These are phyloP conservation scores for Trichomalopsis sarcophagae DNA, from an alignment of 1,140 invertebrate species.

Conservation along the genomic window DNA sequence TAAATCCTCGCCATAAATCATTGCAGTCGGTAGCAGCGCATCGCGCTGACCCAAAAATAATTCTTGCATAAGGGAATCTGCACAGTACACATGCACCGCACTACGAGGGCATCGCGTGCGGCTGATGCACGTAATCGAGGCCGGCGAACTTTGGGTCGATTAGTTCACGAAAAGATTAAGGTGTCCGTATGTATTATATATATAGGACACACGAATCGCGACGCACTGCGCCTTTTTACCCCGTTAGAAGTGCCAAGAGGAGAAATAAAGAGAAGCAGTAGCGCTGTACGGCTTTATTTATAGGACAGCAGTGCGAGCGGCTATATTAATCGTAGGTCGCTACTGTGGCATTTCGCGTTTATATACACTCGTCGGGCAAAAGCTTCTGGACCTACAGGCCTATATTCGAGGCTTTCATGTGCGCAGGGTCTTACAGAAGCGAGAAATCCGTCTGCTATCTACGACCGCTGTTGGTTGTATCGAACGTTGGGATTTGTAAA, in stretches of 20 bases:
- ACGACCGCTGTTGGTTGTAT: too few species aligned
- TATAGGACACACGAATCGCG: not conserved
- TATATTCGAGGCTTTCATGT: not conserved
- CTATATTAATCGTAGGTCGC: slow-evolving; percentile 30
- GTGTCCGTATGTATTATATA: not conserved
- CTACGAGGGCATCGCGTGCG: slow-evolving; percentile 24
- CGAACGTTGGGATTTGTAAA: too few species aligned
- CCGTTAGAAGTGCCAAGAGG: too few species aligned
- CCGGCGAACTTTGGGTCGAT: slow-evolving; percentile 28
- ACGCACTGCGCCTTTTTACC: too few species aligned
- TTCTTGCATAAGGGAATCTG: slow-evolving; percentile 29
- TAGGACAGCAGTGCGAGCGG: not conserved
- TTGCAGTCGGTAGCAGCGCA: not conserved
- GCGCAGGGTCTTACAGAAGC: not conserved
- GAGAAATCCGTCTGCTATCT: too few species aligned
- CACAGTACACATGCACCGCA: not conserved
- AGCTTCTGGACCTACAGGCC: not conserved
- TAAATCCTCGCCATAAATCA: slow-evolving; percentile 3
- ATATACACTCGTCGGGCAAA: not conserved
- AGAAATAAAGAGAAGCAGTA: not conserved
- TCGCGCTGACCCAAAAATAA: slow-evolving; percentile 35
- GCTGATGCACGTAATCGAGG: slow-evolving; percentile 1
- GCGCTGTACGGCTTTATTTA: slow-evolving; percentile 21
- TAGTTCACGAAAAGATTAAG: not conserved
- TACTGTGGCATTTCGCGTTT: not conserved